Evolutionary conservation across 2,888 invertebrate genomes (phyloP).

Genomic region (Netelia fuscicornis): DNA sequence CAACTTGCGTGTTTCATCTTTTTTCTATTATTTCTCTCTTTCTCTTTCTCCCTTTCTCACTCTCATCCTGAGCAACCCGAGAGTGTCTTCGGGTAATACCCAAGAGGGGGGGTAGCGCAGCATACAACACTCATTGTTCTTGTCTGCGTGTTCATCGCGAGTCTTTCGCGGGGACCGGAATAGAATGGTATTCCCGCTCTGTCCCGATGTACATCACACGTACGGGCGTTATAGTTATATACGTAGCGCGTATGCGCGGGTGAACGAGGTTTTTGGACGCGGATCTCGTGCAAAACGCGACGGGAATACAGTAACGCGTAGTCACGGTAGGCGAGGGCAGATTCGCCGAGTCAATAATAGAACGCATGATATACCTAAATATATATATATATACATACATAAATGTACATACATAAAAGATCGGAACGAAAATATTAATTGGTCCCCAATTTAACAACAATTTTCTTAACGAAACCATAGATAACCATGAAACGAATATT

Average conservation of each 20-base stretch:
- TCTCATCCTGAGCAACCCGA: conserved; percentile 27
- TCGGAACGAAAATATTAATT: no score
- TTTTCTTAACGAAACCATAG: no score
- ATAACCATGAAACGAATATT: no score
- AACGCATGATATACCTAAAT: background rate
- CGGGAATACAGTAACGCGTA: background rate
- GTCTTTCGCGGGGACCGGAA: conserved; percentile 78
- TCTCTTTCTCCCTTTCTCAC: background rate
- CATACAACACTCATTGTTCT: conserved; percentile 83
- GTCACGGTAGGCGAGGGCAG: conserved; percentile 15
- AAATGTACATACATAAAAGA: background rate
- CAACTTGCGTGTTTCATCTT: background rate
- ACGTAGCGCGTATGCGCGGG: conserved; percentile 50
- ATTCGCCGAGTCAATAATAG: conserved; percentile 41
- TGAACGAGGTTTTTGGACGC: conserved; percentile 46
- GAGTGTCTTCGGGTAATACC: conserved; percentile 67
- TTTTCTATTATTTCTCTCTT: conserved; percentile 38
- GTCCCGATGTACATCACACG: conserved; percentile 32
- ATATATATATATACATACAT: background rate
- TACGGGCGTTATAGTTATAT: conserved; percentile 7
- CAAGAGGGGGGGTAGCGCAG: conserved; percentile 66
- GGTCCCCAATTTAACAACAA: no score
- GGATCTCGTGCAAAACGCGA: conserved; percentile 29
- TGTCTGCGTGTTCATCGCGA: conserved; percentile 75
- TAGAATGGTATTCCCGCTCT: conserved; percentile 78